Evolutionary conservation across 2,113 vertebrate genomes (phyloP).

Genomic region (Poeciliopsis turrubarensis): DNA sequence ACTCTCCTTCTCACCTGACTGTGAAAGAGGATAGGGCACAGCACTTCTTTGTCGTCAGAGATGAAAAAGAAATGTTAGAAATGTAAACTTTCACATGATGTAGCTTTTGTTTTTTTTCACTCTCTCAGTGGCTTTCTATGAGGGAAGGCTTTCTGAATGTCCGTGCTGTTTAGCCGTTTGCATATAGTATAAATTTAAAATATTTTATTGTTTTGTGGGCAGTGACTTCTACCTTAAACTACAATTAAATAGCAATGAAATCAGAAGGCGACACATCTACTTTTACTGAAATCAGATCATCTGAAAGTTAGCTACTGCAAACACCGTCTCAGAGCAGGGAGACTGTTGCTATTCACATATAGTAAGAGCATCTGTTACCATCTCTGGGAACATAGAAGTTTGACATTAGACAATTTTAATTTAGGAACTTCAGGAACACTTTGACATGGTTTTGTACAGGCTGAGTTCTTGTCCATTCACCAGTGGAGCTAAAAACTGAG

Average conservation of each 20-base stretch:
- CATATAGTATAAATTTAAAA: not conserved
- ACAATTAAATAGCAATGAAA: not conserved
- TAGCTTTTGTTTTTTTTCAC: not conserved
- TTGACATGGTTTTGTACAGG: not conserved
- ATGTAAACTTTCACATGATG: not conserved
- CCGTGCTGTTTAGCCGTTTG: not conserved
- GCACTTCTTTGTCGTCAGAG: slow-evolving; percentile 6
- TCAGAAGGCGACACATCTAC: not conserved
- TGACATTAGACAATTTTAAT: not conserved
- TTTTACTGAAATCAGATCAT: not conserved
- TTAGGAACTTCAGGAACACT: not conserved
- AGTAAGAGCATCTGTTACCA: no score
- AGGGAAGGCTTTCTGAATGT: not conserved
- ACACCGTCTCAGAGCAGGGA: not conserved
- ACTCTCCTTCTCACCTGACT: not conserved
- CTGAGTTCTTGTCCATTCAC: not conserved
- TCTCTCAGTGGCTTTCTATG: not conserved
- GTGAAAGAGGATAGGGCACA: not conserved
- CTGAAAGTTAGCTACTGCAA: not conserved
- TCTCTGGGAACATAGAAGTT: no score
- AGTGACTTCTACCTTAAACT: not conserved
- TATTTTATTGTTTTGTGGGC: not conserved
- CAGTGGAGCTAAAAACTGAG: not conserved
- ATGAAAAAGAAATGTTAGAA: slow-evolving; percentile 12
- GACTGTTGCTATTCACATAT: no score